phyloP scores from a whole-genome alignment of 1,140 invertebrate species.

The Helicoverpa armigera region DNA sequence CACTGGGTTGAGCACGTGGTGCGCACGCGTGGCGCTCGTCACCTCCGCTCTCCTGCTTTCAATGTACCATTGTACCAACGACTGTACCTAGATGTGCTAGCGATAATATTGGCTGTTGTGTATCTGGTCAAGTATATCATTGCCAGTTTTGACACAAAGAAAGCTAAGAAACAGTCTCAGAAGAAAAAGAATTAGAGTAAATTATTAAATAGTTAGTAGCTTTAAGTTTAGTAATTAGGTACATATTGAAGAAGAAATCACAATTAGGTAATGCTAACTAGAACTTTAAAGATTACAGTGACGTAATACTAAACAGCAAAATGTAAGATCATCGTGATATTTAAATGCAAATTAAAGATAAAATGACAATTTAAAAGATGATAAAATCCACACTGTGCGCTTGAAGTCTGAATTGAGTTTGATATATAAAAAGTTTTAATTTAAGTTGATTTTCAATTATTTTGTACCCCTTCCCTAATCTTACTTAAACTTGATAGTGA shows the following conservation, averaged over 20 bases:
- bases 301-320: no score
- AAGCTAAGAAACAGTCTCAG: not conserved
- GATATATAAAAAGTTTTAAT: no score
- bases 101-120: constrained; percentile 17
- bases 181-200: constrained; percentile 2
- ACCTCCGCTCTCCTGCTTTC: constrained; percentile 63
- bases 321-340: no score
- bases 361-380: no score
- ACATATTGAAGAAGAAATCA: not conserved
- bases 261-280: no score
- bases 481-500: no score
- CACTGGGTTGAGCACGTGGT: constrained; percentile 71
- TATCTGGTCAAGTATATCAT: not conserved
- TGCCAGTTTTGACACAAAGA: not conserved
- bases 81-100: constrained; percentile 44
- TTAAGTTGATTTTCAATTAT: no score
- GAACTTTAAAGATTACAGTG: not conserved
- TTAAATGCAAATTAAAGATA: no score
- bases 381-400: no score
- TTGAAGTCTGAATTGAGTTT: no score
- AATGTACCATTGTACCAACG: constrained; percentile 65
- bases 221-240: not conserved
- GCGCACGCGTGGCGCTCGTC: constrained; percentile 63
- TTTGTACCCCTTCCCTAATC: no score
- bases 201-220: not conserved